A percentile compares a stretch with the other conserved stretches of the same genome.
These are phyloP conservation scores for Melieria crassipennis DNA, from an alignment of 2,888 invertebrate species.

Conservation along the genomic window DNA sequence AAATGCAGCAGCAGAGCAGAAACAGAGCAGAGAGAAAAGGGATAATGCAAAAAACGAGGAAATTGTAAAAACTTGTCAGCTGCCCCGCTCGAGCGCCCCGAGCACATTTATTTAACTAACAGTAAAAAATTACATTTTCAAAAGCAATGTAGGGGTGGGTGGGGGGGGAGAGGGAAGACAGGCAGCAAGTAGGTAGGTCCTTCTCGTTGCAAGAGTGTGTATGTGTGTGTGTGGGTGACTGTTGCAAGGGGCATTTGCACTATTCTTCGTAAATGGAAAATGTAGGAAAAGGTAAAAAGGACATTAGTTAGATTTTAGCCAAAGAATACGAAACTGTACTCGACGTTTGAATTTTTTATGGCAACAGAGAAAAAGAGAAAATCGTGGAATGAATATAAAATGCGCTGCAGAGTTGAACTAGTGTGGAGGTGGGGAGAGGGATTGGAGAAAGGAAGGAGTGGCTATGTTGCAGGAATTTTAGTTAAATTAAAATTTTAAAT, in stretches of 20 bases:
- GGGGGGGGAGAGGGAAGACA: constrained; percentile 23
- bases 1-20: constrained; percentile 7
- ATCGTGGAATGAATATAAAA: neutral
- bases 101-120: constrained; percentile 56
- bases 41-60: constrained; percentile 25
- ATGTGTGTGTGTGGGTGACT: neutral
- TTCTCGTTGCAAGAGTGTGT: too few relatives aligned
- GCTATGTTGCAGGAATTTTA: neutral
- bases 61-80: constrained; percentile 33
- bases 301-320: constrained; percentile 63
- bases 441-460: neutral
- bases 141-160: constrained; percentile 35
- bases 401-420: neutral
- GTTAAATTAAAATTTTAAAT: neutral
- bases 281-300: constrained; percentile 37
- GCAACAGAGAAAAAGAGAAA: neutral
- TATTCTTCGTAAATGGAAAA: constrained; percentile 43
- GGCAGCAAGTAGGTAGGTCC: constrained; percentile 6
- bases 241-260: constrained; percentile 22
- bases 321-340: constrained; percentile 58
- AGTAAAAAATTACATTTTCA: constrained; percentile 45
- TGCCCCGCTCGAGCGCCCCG: constrained; percentile 37
- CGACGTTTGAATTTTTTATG: constrained; percentile 42
- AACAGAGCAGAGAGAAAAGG: constrained; percentile 19
- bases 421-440: neutral